phyloP scores from a whole-genome alignment of 2,797 vertebrate genomes.

The Coranthus polyacanthus region DNA sequence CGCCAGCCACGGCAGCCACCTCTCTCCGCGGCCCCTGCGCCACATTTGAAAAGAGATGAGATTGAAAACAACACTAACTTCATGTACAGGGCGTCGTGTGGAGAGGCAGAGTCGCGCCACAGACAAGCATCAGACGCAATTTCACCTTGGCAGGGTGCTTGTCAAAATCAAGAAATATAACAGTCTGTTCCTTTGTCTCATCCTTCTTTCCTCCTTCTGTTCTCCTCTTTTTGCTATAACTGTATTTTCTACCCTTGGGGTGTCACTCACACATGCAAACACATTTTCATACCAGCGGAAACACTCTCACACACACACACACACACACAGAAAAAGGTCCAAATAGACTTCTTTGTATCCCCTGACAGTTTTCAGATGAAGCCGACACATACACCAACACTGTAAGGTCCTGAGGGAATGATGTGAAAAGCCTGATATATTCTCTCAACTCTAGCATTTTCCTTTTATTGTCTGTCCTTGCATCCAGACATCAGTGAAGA shows the following conservation, averaged over 20 bases:
- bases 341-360: conserved; percentile 71
- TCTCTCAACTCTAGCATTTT: conserved; percentile 55
- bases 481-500: conserved; percentile 45
- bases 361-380: conserved; percentile 67
- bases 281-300: conserved; percentile 43
- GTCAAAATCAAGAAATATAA: conserved; percentile 86
- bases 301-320: conserved; percentile 18
- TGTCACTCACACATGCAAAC: conserved; percentile 77
- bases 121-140: conserved; percentile 81
- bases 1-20: conserved; percentile 81
- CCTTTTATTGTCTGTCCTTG: conserved; percentile 52
- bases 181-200: conserved; percentile 70
- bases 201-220: conserved; percentile 17
- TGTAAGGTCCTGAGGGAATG: conserved; percentile 58
- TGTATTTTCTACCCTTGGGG: conserved; percentile 73
- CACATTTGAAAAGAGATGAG: conserved; percentile 87
- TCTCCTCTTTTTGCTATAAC: conserved; percentile 51
- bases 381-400: conserved; percentile 59
- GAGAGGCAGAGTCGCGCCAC: conserved; percentile 66
- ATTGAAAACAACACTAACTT: conserved; percentile 87
- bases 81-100: conserved; percentile 71
- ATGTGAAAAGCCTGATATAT: conserved; percentile 56
- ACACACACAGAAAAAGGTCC: conserved; percentile 32
- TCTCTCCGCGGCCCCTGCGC: conserved; percentile 76
- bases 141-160: conserved; percentile 83